A percentile compares a stretch with the other conserved stretches of the same genome.
Evolutionary conservation across 2,888 invertebrate species (phyloP).

Genomic region (Himalopsyche tibetana): DNA sequence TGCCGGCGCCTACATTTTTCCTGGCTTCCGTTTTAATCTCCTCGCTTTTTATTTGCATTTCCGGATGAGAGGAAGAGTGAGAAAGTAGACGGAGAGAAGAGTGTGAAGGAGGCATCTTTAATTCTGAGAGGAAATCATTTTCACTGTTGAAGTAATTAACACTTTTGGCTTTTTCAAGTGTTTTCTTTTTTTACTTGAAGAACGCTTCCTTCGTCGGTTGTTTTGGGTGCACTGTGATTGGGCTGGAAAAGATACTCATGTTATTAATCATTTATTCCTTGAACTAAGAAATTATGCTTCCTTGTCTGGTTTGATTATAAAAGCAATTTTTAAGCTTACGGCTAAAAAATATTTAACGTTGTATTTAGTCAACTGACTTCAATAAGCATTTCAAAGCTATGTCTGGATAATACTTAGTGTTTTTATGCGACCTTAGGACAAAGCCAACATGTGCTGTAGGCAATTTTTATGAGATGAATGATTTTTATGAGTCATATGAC

Average conservation of each 20-base stretch:
- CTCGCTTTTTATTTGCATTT: slow-evolving; percentile 54
- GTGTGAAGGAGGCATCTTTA: slow-evolving; percentile 67
- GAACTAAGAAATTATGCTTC: too few species aligned
- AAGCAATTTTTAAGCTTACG: too few species aligned
- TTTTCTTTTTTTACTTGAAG: slow-evolving; percentile 52
- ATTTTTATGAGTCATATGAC: too few species aligned
- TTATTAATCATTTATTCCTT: not conserved
- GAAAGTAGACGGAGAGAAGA: slow-evolving; percentile 65
- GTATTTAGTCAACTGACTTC: too few species aligned
- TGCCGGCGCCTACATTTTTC: slow-evolving; percentile 37
- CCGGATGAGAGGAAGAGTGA: slow-evolving; percentile 52
- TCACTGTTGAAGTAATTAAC: slow-evolving; percentile 35
- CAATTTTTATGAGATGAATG: too few species aligned
- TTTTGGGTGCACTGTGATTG: not conserved
- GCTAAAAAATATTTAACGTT: too few species aligned
- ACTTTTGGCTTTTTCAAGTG: slow-evolving; percentile 44
- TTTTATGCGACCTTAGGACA: too few species aligned
- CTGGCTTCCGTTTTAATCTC: slow-evolving; percentile 39
- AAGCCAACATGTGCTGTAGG: too few species aligned
- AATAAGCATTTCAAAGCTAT: too few species aligned
- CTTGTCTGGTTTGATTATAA: too few species aligned
- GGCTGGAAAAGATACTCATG: not conserved
- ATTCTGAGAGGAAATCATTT: slow-evolving; percentile 30
- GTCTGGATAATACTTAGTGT: too few species aligned
- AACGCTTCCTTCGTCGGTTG: slow-evolving; percentile 5